Conservation (phyloP, 2,888 invertebrate genomes). For the Luffia ferchaultella region DNA sequence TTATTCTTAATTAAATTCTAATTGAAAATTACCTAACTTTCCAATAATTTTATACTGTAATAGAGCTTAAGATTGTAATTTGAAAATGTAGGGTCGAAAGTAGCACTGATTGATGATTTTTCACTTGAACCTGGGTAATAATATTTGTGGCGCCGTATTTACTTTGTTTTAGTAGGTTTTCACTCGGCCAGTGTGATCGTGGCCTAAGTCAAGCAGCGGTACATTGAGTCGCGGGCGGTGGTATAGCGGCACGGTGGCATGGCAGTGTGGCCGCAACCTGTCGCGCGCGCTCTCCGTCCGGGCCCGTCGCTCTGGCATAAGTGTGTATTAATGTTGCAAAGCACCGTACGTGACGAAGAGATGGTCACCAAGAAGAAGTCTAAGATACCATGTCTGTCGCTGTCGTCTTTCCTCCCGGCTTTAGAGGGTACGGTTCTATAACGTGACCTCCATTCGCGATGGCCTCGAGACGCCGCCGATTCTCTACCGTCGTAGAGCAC, state of each 20-base stretch:
- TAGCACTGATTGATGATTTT: no score
- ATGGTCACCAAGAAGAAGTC: slow-evolving; percentile 61
- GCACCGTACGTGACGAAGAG: slow-evolving; percentile 45
- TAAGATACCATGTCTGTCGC: slow-evolving; percentile 58
- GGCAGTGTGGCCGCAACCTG: slow-evolving; percentile 39
- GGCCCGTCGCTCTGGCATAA: slow-evolving; percentile 14
- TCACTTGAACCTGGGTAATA: no score
- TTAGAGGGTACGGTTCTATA: slow-evolving; percentile 49
- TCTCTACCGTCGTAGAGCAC: slow-evolving; percentile 47
- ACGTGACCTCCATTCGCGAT: slow-evolving; percentile 42
- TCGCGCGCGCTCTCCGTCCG: slow-evolving; percentile 53
- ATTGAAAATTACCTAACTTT: no score
- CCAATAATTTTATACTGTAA: no score
- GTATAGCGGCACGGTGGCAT: slow-evolving; percentile 17
- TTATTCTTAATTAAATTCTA: no score
- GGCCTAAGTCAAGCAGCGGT: slow-evolving; percentile 42
- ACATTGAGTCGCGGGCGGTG: slow-evolving; percentile 31
- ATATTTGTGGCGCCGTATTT: no score
- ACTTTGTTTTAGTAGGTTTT: no score
- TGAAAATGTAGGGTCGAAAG: no score
- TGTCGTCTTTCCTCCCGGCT: slow-evolving; percentile 54
- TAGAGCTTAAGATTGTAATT: no score
- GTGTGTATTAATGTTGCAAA: slow-evolving; percentile 45
- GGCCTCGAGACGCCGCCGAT: slow-evolving; percentile 56
- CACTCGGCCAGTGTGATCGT: slow-evolving; percentile 33